Conservation (phyloP, 1,140 invertebrate species). For the Holcopasites calliopsidis region DNA sequence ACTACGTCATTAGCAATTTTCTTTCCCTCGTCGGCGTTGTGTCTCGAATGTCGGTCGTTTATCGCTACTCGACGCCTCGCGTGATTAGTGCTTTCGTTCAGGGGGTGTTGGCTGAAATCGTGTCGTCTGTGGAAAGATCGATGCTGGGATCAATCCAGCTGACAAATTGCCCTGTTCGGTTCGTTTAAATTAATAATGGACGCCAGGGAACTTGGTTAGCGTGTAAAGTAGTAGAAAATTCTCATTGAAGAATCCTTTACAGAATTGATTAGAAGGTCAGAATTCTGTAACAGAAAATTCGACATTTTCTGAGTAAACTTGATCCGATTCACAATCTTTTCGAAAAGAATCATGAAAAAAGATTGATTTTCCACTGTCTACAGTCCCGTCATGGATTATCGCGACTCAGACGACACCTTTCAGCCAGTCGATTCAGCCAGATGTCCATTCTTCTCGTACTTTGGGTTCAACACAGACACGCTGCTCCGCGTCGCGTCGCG, state of each 20-base stretch:
- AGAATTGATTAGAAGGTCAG: too few relatives aligned
- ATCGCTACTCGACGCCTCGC: constrained; percentile 18
- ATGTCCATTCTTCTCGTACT: constrained; percentile 47
- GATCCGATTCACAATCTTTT: too few relatives aligned
- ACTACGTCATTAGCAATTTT: constrained; percentile 37
- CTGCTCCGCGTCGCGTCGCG: not conserved
- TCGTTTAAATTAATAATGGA: constrained; percentile 8
- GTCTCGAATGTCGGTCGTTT: constrained; percentile 46
- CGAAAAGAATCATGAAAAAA: too few relatives aligned
- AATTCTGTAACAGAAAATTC: too few relatives aligned
- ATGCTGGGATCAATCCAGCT: constrained; percentile 3
- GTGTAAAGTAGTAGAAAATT: not conserved
- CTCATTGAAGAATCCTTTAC: too few relatives aligned
- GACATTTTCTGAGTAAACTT: too few relatives aligned
- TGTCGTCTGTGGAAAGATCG: not conserved
- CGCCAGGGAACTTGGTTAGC: not conserved
- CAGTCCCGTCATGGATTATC: constrained; percentile 24
- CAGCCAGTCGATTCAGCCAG: constrained; percentile 10
- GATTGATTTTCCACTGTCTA: too few relatives aligned
- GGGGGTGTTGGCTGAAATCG: constrained; percentile 6
- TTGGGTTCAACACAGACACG: constrained; percentile 52
- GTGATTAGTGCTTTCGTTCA: constrained; percentile 35
- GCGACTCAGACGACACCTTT: constrained; percentile 33
- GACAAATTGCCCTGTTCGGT: constrained; percentile 18
- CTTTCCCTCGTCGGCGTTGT: constrained; percentile 10